Base-by-base conservation (phyloP, 2,888 invertebrate genomes). In the Trypoxylon attenuatum region DNA sequence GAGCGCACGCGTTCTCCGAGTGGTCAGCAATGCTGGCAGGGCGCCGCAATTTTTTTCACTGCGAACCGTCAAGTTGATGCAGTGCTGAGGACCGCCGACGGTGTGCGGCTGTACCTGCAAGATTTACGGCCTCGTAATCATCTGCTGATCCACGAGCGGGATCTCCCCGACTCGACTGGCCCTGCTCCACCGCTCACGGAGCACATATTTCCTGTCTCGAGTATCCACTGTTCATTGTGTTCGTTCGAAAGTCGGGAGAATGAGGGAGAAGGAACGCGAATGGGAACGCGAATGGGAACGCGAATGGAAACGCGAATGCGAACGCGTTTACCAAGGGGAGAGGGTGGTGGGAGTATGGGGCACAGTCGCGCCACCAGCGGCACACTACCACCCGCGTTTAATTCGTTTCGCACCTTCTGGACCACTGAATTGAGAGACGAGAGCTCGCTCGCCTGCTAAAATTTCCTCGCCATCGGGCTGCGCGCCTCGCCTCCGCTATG, bases 391-490 rank as follows among this genome's bases (percentile, higher is more conserved):
- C 41, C 59, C 63, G 73, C 55, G 73, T 78, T 80, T 81, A 78
- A 81, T 81, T 80, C 79, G 76, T 80, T 80, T 81, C 78, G 69
- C 81, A 77, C 78, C 79, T 80, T 80, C 75, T 73, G 63, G 68
- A 59, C 71, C 72, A 66, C 60, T 73, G 65, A 73, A 81, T 80
- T 78, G 79, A 76, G 73, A 67, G 78, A 82, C 78, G 81, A 82
- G 82, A n/a, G n/a, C n/a, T 79, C 76, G 77, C 51, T 54, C 57
- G 50, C 39, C 56, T 61, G 51, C 46, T 59, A 49, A 61, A 65
- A 65, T 61, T 61, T 61, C 55, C 54, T 55, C 55, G 22, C 27
- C 21, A 47, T 22, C 33, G 8, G n/a, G 5, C 33, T 33, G 33
- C 33, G 13, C 4, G 33, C 13, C 33, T 4, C n/a, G n/a, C n/a